Evolutionary conservation across 2,888 invertebrate species (phyloP).

Genomic region (Halictus ligatus): DNA sequence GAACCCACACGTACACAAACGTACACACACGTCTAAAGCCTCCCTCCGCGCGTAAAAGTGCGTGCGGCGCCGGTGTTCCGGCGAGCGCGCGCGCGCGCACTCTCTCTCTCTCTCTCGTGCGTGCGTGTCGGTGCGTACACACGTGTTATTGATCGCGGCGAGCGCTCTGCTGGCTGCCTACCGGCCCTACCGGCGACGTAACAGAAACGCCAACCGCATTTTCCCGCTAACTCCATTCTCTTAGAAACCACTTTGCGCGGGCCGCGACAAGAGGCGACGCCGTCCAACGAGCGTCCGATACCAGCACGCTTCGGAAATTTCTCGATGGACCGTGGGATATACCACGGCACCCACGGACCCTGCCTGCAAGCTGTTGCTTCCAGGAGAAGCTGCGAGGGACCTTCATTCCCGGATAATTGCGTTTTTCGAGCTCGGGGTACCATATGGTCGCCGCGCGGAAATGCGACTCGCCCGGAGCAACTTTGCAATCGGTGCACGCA

Average conservation of each 20-base stretch:
- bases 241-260: slow-evolving; percentile 56
- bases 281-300: background rate
- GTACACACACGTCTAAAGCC: background rate
- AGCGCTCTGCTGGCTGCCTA: slow-evolving; percentile 50
- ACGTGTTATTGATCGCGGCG: slow-evolving; percentile 83
- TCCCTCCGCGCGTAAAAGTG: slow-evolving; percentile 68
- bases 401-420: slow-evolving; percentile 1
- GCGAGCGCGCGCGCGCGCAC: slow-evolving; percentile 82
- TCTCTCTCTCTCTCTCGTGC: slow-evolving; percentile 65
- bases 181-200: slow-evolving; percentile 43
- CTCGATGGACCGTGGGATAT: slow-evolving; percentile 27
- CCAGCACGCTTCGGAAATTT: slow-evolving; percentile 8
- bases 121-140: slow-evolving; percentile 81
- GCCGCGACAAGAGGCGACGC: slow-evolving; percentile 1
- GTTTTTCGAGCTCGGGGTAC: background rate
- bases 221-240: slow-evolving; percentile 79
- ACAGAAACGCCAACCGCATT: slow-evolving; percentile 79
- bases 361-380: slow-evolving; percentile 33
- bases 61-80: slow-evolving; percentile 73
- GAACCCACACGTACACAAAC: background rate
- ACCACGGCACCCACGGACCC: background rate
- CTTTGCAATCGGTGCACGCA: background rate
- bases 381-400: slow-evolving; percentile 1
- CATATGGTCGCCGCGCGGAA: background rate
- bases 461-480: background rate